Evolutionary conservation across 2,113 vertebrate species (phyloP).

Genomic region (Embiotoca jacksoni): DNA sequence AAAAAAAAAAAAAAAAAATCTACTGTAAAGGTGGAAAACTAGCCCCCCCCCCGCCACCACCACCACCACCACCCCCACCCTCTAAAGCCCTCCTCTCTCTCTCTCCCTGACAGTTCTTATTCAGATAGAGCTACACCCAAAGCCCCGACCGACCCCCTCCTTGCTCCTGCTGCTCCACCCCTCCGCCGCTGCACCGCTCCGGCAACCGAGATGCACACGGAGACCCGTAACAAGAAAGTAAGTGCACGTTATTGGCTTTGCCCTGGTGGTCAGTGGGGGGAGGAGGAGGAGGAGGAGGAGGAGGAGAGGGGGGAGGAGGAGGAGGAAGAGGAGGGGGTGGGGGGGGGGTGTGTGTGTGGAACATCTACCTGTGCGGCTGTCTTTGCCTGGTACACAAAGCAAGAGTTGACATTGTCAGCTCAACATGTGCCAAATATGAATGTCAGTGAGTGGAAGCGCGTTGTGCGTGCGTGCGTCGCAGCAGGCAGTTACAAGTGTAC

Average conservation of each 20-base stretch:
- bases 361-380: constrained; percentile 29
- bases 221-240: constrained; percentile 87
- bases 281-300: background rate
- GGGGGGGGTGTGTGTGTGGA: no score
- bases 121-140: constrained; percentile 76
- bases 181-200: constrained; percentile 76
- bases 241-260: constrained; percentile 74
- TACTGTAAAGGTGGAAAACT: constrained; percentile 69
- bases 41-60: constrained; percentile 17
- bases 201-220: constrained; percentile 87
- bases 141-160: constrained; percentile 77
- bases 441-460: constrained; percentile 19
- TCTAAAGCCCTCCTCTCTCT: constrained; percentile 36
- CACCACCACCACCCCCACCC: no score
- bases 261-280: constrained; percentile 44
- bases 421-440: constrained; percentile 56
- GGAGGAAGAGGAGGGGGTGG: background rate
- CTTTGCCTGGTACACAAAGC: constrained; percentile 34
- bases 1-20: background rate
- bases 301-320: background rate
- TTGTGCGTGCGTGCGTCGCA: no score
- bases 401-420: constrained; percentile 51
- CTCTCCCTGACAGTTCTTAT: constrained; percentile 67
- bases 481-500: constrained; percentile 5
- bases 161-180: constrained; percentile 79